Evolutionary conservation across 2,797 vertebrate genomes (phyloP), one percentile per base, ranked within the genome.

Genomic region (Numenius phaeopus): DNA sequence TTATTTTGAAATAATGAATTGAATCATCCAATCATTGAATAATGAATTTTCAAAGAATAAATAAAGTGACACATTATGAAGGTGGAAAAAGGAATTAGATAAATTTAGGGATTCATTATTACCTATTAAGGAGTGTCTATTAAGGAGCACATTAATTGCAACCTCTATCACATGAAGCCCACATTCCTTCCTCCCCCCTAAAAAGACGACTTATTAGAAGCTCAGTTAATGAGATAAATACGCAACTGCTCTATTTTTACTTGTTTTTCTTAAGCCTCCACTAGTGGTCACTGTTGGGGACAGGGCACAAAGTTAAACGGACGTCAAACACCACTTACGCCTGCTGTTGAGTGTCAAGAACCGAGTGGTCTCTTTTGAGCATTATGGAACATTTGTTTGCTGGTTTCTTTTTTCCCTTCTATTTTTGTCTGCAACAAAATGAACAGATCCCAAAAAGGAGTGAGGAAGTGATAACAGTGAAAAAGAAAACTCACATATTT

Each of bases 241-340:
- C 0, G 0, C 4, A 77, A 39, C 52, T 72, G 58, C n/a, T 72
- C 37, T 62, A 37, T 57, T 78, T 89, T 57, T 30, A 52, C 11
- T 47, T 69, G 39, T 40, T 79, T 71, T 75, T 40, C 55, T 30
- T 61, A 70, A 70, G 52, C 37, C 29, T 80, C 67, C 46, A 37
- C 40, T 76, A 70, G 77, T 10, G 14, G 61, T 73, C 61, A 59
- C 37, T 65, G 72, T 21, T 69, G 40, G 27, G 50, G 32, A 72
- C n/a, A 42, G 49, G 44, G 67, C 16, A 30, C 18, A 32, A 59
- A 79, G 46, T 57, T 69, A 58, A 55, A 24, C 0, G 0, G 13
- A 14, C 0, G 4, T 58, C 39, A 32, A 58, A 34, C 15, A 27
- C 17, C 30, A 16, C 20, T 47, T 57, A 8, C 0, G 7, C 18